These are phyloP conservation scores for Kryptopterus vitreolus DNA, from an alignment of 2,797 vertebrate species.

Conservation along the genomic window DNA sequence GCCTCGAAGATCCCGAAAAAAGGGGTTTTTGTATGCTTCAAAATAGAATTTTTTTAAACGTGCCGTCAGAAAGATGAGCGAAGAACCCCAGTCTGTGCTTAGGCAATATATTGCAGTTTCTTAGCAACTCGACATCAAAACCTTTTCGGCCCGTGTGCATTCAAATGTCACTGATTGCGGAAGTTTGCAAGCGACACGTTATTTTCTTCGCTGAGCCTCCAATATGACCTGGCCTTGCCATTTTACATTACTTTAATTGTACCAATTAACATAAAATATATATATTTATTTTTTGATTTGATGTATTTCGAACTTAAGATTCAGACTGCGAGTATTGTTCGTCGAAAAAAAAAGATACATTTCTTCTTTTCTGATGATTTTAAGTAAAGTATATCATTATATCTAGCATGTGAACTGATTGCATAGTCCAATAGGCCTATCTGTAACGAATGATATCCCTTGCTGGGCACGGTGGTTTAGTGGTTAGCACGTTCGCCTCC, in stretches of 20 bases:
- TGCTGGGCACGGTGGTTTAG: no score
- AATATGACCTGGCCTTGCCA: conserved; percentile 43
- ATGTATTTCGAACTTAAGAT: no score
- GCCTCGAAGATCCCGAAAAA: neutral
- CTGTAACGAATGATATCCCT: neutral
- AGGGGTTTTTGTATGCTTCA: neutral
- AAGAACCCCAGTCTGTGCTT: neutral
- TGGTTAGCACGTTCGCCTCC: no score
- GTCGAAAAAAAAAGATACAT: neutral
- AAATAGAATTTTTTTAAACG: neutral
- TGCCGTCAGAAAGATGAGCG: neutral
- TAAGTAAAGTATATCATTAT: neutral
- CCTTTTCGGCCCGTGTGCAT: conserved; percentile 21
- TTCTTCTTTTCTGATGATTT: neutral
- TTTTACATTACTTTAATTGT: conserved; percentile 39
- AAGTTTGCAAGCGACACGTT: conserved; percentile 41
- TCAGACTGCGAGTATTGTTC: no score
- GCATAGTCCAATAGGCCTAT: neutral
- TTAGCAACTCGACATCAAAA: conserved; percentile 47
- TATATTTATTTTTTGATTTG: no score
- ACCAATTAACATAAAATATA: no score
- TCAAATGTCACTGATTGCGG: conserved; percentile 32
- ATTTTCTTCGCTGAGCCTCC: conserved; percentile 42
- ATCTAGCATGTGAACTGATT: neutral
- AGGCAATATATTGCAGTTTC: conserved; percentile 22